Conservation (phyloP, 2,113 vertebrate genomes). For the Eublepharis macularius region DNA sequence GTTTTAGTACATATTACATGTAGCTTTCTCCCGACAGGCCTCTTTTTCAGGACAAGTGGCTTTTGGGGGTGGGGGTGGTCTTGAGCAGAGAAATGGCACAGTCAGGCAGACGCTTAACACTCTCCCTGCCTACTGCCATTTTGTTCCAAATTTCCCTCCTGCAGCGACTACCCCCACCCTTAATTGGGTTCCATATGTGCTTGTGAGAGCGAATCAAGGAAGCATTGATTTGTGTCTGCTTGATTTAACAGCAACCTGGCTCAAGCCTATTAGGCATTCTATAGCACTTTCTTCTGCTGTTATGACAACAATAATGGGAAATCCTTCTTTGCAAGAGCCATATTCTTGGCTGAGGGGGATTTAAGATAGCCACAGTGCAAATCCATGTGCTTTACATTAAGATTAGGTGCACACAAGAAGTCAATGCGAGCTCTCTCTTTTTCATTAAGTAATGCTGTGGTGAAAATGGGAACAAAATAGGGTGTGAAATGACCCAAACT, state of each 20-base stretch:
- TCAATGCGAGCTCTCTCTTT: not conserved
- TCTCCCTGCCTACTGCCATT: not conserved
- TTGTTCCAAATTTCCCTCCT: not conserved
- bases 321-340: not conserved
- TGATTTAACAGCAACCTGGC: not conserved
- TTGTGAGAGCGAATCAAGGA: not conserved
- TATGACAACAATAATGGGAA: slow-evolving; percentile 5
- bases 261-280: not conserved
- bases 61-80: not conserved
- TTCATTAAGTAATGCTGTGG: not conserved
- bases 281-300: not conserved
- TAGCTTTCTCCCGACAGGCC: not conserved
- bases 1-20: too few relatives aligned
- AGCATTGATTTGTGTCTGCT: not conserved
- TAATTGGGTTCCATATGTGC: not conserved
- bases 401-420: not conserved
- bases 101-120: not conserved
- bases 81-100: not conserved
- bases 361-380: rapidly evolving
- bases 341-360: rapidly evolving
- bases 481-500: not conserved
- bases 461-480: not conserved
- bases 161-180: not conserved
- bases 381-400: not conserved
- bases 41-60: not conserved